A percentile compares a stretch with the other conserved stretches of the same genome.
Conservation (phyloP, 1,140 invertebrate species). For the Arctopsyche grandis region DNA sequence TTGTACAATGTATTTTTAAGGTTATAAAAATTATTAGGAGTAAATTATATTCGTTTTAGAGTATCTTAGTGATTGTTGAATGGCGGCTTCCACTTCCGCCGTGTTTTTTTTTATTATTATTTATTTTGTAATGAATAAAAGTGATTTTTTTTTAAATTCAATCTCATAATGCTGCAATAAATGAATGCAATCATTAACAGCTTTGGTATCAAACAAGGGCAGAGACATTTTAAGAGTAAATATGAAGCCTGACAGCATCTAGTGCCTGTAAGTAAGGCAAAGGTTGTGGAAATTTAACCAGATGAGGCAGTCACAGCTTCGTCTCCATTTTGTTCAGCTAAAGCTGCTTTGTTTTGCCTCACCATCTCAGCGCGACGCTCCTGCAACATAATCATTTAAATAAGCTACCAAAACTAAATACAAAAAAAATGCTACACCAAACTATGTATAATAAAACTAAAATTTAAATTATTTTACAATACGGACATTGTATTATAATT, state of each 20-base stretch:
- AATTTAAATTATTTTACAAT: not conserved
- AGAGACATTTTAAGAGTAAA: constrained; percentile 45
- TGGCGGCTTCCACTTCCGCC: constrained; percentile 26
- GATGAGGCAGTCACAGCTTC: constrained; percentile 69
- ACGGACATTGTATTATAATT: not conserved
- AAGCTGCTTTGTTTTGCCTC: constrained; percentile 83
- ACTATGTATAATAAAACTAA: not conserved
- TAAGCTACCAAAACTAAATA: constrained; percentile 45
- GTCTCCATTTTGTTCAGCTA: constrained; percentile 59
- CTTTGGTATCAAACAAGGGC: constrained; percentile 47
- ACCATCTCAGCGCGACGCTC: constrained; percentile 86
- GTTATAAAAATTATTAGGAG: constrained; percentile 15
- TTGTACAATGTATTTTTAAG: constrained; percentile 26
- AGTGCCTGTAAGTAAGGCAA: constrained; percentile 50
- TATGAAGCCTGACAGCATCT: constrained; percentile 47
- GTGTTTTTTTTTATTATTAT: not conserved
- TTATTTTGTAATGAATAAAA: constrained; percentile 1
- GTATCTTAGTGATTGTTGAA: constrained; percentile 7
- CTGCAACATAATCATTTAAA: constrained; percentile 66
- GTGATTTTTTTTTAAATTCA: constrained; percentile 24
- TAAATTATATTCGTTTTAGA: constrained; percentile 6
- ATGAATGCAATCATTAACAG: constrained; percentile 44
- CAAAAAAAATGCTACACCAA: constrained; percentile 17
- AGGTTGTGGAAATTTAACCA: constrained; percentile 65
- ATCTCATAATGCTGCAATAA: constrained; percentile 38